Evolutionary conservation across 2,113 vertebrate species (phyloP), one percentile per base, ranked within the genome.

Genomic region (Eurystomus gularis): DNA sequence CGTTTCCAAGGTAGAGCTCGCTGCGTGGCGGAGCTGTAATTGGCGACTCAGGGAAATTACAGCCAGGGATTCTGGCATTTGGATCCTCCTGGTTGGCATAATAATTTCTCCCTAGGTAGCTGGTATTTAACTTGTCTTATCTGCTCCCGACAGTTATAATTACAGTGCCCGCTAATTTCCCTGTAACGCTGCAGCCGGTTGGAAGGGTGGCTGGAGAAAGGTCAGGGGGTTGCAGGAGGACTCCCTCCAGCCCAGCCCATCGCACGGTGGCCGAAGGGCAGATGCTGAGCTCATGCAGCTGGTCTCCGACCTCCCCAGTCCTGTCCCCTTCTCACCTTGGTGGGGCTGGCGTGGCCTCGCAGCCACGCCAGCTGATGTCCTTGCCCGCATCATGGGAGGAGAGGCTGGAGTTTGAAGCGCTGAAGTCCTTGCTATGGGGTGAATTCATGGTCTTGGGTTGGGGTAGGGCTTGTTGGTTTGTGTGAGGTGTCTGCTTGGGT

Each of bases 91-190:
- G 82, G 90, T 90, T 97, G 96, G 97, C 97, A 95, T 97, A 96
- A 97, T 97, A 97, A 97, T 97, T 94, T 95, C 93, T 97, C 96
- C 95, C 97, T 88, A 94, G 94, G 96, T 97, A 96, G 96, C 94
- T 98, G 97, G 89, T 98, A 98, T 98, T 98, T 98, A 98, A 98
- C 98, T 97, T 96, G 97, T 97, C 96, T 97, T 93, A 78, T 94
- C 94, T 98, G 95, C 82, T 96, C 82, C 90, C 81, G 92, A 97
- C 97, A 94, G 92, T 96, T 97, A 80, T 96, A 97, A 98, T 97
- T 96, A 97, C 83, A 82, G 73, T 92, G 93, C 97, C 96, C 94
- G 35, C 72, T 92, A 95, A 95, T 97, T 98, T 96, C 88, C 12
- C 83, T 62, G 83, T 71, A 31, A 79, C 73, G 44, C 44, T 13